Evolutionary conservation across 1,140 invertebrate genomes (phyloP).

Genomic region (Drosophila teissieri): DNA sequence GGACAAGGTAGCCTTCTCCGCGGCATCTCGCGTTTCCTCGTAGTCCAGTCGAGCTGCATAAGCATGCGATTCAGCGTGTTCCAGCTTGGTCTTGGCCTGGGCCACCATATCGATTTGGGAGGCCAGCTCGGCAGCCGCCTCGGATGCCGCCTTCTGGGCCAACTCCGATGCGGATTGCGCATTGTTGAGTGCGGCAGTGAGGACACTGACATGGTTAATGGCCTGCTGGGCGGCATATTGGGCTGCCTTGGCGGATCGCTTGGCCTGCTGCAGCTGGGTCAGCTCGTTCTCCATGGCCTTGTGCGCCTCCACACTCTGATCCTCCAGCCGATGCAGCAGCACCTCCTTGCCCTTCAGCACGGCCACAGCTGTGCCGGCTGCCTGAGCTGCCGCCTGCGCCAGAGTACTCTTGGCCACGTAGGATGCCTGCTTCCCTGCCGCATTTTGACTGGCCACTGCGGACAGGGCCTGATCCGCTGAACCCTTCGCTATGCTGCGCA

Average conservation of each 20-base stretch:
- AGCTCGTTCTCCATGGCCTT: conserved; percentile 85
- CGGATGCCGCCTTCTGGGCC: conserved; percentile 85
- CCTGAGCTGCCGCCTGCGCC: conserved; percentile 86
- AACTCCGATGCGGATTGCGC: conserved; percentile 86
- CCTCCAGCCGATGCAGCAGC: conserved; percentile 85
- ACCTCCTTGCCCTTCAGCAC: conserved; percentile 87
- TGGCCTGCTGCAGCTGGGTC: conserved; percentile 86
- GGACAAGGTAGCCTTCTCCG: conserved; percentile 86
- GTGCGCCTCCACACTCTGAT: conserved; percentile 86
- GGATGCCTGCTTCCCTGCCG: conserved; percentile 86
- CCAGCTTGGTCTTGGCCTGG: conserved; percentile 85
- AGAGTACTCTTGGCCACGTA: conserved; percentile 86
- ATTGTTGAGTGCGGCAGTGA: conserved; percentile 86
- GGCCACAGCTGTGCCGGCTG: conserved; percentile 84
- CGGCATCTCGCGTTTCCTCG: conserved; percentile 86
- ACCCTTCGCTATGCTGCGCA: conserved; percentile 86
- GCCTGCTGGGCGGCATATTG: conserved; percentile 86
- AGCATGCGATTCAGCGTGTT: conserved; percentile 86
- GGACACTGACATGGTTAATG: conserved; percentile 84
- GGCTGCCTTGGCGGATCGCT: conserved; percentile 86
- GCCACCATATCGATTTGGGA: conserved; percentile 87
- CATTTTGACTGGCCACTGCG: conserved; percentile 84
- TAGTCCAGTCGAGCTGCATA: conserved; percentile 85
- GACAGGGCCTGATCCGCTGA: conserved; percentile 89
- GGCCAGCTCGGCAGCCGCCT: conserved; percentile 86